A percentile compares a stretch with the other conserved stretches of the same genome.
phyloP scores from a whole-genome alignment of 2,888 invertebrate species.

The Diplazon laetatorius region DNA sequence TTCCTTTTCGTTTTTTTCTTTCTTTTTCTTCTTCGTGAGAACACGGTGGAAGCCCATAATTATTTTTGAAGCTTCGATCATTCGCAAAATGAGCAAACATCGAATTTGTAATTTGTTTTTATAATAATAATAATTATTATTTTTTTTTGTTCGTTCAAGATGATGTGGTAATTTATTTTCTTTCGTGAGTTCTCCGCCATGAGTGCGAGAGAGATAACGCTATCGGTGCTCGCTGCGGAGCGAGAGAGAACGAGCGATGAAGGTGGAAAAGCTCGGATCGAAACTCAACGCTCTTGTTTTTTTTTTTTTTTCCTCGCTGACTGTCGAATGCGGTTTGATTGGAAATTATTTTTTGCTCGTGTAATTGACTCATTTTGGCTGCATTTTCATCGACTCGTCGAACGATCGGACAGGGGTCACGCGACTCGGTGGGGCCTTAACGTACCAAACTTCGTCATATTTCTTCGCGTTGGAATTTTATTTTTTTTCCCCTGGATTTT shows the following conservation, averaged over 20 bases:
- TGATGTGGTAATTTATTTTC: too few relatives aligned
- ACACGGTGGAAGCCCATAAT: conserved; percentile 28
- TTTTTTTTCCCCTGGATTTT: too few relatives aligned
- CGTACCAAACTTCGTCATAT: conserved; percentile 40
- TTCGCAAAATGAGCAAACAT: not conserved
- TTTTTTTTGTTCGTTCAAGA: conserved; percentile 4
- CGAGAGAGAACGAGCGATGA: too few relatives aligned
- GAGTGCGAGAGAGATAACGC: too few relatives aligned
- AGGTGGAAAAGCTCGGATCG: too few relatives aligned
- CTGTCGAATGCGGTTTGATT: too few relatives aligned
- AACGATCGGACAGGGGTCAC: conserved; percentile 62
- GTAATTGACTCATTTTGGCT: conserved; percentile 81
- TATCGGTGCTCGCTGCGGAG: too few relatives aligned
- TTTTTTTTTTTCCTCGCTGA: too few relatives aligned
- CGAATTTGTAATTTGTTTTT: too few relatives aligned
- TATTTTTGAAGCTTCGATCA: conserved; percentile 17
- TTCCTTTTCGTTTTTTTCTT: too few relatives aligned
- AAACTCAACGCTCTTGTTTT: too few relatives aligned
- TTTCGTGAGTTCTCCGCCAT: conserved; percentile 40
- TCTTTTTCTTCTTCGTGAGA: conserved; percentile 9
- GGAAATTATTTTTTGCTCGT: too few relatives aligned
- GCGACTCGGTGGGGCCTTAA: conserved; percentile 50
- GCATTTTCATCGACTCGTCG: conserved; percentile 68
- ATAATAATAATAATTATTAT: not conserved
- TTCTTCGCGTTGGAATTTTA: conserved; percentile 23